phyloP scores from a whole-genome alignment of 2,888 invertebrate species.

The Epinotia nisella region DNA sequence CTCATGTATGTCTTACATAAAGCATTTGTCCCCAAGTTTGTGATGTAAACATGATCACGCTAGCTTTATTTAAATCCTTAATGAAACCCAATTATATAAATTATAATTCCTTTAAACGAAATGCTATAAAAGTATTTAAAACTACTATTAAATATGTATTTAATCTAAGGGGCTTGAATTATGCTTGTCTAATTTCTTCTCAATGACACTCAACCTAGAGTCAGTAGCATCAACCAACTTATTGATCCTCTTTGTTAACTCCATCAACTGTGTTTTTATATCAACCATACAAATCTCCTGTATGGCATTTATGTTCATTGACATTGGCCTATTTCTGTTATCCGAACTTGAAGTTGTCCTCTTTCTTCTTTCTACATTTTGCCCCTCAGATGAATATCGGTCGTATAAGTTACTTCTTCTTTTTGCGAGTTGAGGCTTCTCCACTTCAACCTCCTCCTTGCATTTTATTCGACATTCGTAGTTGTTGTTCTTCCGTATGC shows the following conservation, averaged over 20 bases:
- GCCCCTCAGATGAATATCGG: constrained; percentile 74
- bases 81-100: too few species aligned
- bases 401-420: constrained; percentile 78
- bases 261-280: constrained; percentile 73
- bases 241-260: constrained; percentile 73
- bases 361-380: constrained; percentile 74
- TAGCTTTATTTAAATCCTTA: too few species aligned
- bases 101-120: too few species aligned
- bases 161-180: constrained; percentile 50
- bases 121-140: too few species aligned
- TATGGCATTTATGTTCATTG: constrained; percentile 73
- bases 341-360: constrained; percentile 66
- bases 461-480: constrained; percentile 73
- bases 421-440: constrained; percentile 68
- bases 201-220: constrained; percentile 62
- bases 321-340: constrained; percentile 66
- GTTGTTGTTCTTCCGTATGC: constrained; percentile 78
- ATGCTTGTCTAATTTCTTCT: constrained; percentile 62
- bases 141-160: background rate
- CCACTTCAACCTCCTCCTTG: constrained; percentile 64
- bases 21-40: background rate
- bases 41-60: too few species aligned
- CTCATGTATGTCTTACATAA: background rate
- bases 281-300: constrained; percentile 81
- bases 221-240: constrained; percentile 72